Base-by-base conservation (phyloP, 2,797 vertebrate genomes). In the Apodemus agrarius region DNA sequence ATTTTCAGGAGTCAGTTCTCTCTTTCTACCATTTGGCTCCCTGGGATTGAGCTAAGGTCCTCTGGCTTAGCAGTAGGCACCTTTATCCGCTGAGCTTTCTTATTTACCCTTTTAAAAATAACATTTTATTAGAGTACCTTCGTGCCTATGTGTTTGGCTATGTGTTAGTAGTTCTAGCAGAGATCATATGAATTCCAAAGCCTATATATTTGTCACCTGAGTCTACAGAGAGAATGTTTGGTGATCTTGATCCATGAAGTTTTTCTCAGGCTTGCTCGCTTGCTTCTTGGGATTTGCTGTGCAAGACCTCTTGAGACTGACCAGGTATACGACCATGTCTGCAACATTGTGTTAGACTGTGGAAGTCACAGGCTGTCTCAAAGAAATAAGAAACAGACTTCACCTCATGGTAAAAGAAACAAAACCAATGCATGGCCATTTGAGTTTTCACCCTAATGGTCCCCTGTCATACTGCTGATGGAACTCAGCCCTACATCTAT, bases 201-300 rank as follows among this genome's bases (percentile, higher is more conserved):
- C 26, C 21, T 74, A 86, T 59, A 74, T 90, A 82, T 46, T 93
- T 95, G 19, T 61, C 59, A n/a, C 49, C 65, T 93, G 72, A 75
- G 19, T 92, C 6, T 76, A 81, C 12, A n/a, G 16, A 59, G 81
- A 16, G 78, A 85, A 76, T 16, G 17, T 80, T 61, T 75, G 13
- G n/a, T 75, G 31, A 81, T 5, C n/a, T 37, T 54, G 80, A 75
- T 63, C 80, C 5, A 59, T 52, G 43, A 78, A 11, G 63, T 19
- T 14, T n/a, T 21, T 13, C n/a, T 87, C 22, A 79, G 29, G 13
- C 6, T 79, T 63, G 40, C 34, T 81, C 59, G 16, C 22, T 22
- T 1, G n/a, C 31, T 67, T 49, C 31, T 9, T 67, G 13, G 29
- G 43, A 49, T 24, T 85, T 21, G 3, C 31, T 85, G 63, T 46